phyloP scores from a whole-genome alignment of 1,140 invertebrate genomes.

The Lanistes nyassanus region DNA sequence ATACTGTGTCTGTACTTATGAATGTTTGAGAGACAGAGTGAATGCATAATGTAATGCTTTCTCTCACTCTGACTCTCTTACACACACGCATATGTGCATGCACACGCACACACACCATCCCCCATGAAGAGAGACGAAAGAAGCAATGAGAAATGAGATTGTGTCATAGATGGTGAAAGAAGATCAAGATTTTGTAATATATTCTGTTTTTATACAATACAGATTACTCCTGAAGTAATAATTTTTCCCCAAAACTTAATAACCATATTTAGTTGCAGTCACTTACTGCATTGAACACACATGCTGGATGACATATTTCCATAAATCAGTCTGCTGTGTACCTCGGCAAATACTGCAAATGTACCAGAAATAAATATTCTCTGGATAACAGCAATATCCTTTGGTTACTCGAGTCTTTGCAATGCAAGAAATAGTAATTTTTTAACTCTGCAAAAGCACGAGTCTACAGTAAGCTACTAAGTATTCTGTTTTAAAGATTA shows the following conservation, averaged over 20 bases:
- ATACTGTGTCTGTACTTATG: no score
- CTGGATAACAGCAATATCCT: not conserved
- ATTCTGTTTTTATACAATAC: not conserved
- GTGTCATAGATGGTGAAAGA: no score
- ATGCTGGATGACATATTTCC: conserved; percentile 39
- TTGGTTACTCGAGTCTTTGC: not conserved
- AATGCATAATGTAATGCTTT: no score
- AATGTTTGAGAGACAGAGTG: no score
- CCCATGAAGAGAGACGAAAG: not conserved
- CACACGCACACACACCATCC: no score
- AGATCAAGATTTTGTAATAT: no score
- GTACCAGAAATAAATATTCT: not conserved
- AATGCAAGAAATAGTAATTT: not conserved
- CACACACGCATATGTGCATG: no score
- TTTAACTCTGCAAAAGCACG: not conserved
- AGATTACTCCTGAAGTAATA: no score
- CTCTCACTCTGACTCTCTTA: no score
- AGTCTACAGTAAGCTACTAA: not conserved
- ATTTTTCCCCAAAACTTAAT: no score
- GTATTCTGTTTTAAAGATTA: not conserved
- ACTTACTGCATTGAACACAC: conserved; percentile 43
- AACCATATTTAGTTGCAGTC: not conserved
- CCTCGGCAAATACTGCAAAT: conserved; percentile 41
- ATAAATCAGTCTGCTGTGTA: conserved; percentile 31
- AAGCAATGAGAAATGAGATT: not conserved